Percentiles rank a stretch among this genome's conserved stretches.
Conservation (phyloP, 1,140 invertebrate genomes). For the Euura lappo region DNA sequence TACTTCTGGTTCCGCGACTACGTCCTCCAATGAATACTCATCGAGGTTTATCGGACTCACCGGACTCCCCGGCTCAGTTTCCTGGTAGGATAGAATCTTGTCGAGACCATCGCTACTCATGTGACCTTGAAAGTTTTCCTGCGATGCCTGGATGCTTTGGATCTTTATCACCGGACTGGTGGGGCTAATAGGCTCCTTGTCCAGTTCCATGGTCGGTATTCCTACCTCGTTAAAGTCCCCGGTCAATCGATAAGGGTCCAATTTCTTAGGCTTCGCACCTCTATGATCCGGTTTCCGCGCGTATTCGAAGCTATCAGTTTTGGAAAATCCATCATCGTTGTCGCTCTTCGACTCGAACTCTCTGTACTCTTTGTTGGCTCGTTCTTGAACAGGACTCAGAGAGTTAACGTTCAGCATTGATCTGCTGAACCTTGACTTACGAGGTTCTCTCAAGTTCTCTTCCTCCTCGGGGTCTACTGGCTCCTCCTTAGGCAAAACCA, state of each 20-base stretch:
- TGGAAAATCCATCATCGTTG: slow-evolving; percentile 27
- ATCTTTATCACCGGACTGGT: not conserved
- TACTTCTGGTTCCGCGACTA: slow-evolving; percentile 11
- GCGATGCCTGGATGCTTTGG: not conserved
- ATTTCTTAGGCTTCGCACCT: slow-evolving; percentile 15
- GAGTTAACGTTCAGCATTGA: not conserved
- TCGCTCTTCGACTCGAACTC: slow-evolving; percentile 8
- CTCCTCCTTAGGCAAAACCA: not conserved
- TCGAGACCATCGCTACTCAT: slow-evolving; percentile 18
- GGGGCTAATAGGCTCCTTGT: not conserved
- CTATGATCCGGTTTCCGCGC: slow-evolving; percentile 20
- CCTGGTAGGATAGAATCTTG: slow-evolving; percentile 19
- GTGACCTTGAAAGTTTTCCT: not conserved
- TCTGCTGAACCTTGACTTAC: slow-evolving; percentile 15
- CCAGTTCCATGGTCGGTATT: slow-evolving; percentile 44
- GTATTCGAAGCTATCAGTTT: slow-evolving; percentile 35
- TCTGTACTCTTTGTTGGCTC: not conserved
- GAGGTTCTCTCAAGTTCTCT: slow-evolving; percentile 35
- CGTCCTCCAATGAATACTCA: not conserved
- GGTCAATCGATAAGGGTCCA: slow-evolving; percentile 18
- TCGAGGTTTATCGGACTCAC: slow-evolving; percentile 14
- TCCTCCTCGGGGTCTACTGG: not conserved
- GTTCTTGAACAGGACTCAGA: slow-evolving; percentile 6
- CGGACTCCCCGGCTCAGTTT: slow-evolving; percentile 13
- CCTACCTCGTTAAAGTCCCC: slow-evolving; percentile 58